Evolutionary conservation across 2,113 vertebrate species (phyloP), one percentile per base, ranked within the genome.

Genomic region (Pithys albifrons): DNA sequence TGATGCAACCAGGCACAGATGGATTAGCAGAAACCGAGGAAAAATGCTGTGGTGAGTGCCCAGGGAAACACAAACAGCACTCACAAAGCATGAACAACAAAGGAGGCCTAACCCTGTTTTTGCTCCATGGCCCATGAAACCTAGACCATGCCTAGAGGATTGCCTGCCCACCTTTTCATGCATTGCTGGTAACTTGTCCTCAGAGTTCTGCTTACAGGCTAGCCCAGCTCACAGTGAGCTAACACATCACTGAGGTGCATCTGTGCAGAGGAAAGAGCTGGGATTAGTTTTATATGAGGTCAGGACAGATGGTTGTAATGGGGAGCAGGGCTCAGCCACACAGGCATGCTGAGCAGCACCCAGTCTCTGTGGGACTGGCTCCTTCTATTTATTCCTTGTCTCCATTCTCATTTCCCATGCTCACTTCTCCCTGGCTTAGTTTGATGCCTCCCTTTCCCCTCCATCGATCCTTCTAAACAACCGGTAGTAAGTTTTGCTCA

Each of bases 211-310:
- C 35, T 72, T 31, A 4, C 1, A 19, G 61, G n/a, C 67, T 35
- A 10, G 28, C 22, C 43, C 49, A 48, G 78, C 43, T 12, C 72
- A 54, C 31, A 12, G 64, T 48, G 69, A 45, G 75, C 49, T 35
- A 8, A 15, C 0, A 0, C 58, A 13, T 48, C 24, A 6, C 9
- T 52, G 49, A n/a, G 0, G 4, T 9, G 11, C 28, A 1, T 6
- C 31, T 1, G 0, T 9, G 49, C 43, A 25, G 82, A 57, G 82
- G 49, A 27, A 73, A 43, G 0, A 0, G 59, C 35, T 19, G 6
- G 87, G 73, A 92, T 94, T 81, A 89, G 51, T 46, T 91, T 67
- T 77, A 45, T 22, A 20, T 1, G 0, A 87, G 61, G 64, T 61
- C 37, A 46, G 76, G 58, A 7, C 52, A 67, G 86, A 78, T 79